These are phyloP conservation scores for Syngnathus acus DNA, from an alignment of 2,797 vertebrate species.

Conservation along the genomic window DNA sequence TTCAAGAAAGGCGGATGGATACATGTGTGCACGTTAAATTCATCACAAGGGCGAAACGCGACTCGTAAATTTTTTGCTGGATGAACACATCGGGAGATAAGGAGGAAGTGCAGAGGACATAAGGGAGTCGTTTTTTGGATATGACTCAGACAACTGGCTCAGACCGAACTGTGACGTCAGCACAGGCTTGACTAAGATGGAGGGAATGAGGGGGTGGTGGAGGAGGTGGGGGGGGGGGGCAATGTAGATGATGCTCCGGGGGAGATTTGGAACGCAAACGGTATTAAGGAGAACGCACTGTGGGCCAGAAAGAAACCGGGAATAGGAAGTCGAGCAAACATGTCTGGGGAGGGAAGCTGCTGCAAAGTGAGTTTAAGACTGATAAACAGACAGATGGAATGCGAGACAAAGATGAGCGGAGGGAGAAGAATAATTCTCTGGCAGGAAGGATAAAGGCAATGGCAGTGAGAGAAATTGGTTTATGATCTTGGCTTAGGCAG, in stretches of 20 bases:
- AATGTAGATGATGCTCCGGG: constrained; percentile 51
- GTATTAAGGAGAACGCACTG: constrained; percentile 41
- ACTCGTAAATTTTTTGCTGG: constrained; percentile 24
- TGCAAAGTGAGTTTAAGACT: constrained; percentile 58
- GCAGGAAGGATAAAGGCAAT: constrained; percentile 49
- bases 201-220: constrained; percentile 12
- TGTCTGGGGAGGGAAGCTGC: constrained; percentile 56
- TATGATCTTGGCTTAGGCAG: constrained; percentile 58
- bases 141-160: constrained; percentile 55
- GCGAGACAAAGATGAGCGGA: constrained; percentile 48
- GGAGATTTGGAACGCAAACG: constrained; percentile 53
- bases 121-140: constrained; percentile 56
- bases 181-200: constrained; percentile 49
- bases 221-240: constrained; percentile 42
- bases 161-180: constrained; percentile 58
- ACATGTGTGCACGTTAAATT: constrained; percentile 17
- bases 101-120: constrained; percentile 32
- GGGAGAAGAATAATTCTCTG: constrained; percentile 46
- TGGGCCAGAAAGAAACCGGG: constrained; percentile 26
- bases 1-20: constrained; percentile 1
- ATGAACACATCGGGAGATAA: constrained; percentile 31
- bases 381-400: constrained; percentile 57
- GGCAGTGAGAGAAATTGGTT: constrained; percentile 53
- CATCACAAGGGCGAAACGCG: constrained; percentile 7
- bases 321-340: constrained; percentile 52